phyloP scores from a whole-genome alignment of 37 sponge, comb jelly and placozoan species.

The Petrosia ficiformis region DNA sequence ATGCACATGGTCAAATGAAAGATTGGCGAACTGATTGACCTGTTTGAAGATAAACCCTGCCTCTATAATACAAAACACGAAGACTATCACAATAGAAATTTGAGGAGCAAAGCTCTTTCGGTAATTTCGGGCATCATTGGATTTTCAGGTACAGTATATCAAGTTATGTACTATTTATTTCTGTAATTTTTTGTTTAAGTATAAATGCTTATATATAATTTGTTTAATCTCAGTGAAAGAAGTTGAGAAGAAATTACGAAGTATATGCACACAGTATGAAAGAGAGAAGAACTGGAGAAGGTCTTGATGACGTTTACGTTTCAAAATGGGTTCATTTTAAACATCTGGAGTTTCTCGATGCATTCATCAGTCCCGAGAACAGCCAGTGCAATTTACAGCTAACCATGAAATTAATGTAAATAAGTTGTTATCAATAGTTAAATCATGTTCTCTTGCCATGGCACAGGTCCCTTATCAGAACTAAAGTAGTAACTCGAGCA shows the following conservation, averaged over 20 bases:
- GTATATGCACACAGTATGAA: background rate
- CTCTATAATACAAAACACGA: background rate
- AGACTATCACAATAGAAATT: background rate
- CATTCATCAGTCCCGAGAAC: background rate
- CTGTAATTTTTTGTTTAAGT: background rate
- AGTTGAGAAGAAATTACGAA: background rate
- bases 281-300: constrained; percentile 2
- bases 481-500: background rate
- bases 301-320: constrained; percentile 1
- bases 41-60: background rate
- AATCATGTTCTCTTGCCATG: constrained; percentile 7
- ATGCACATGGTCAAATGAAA: background rate
- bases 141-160: background rate
- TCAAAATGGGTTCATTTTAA: background rate
- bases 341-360: background rate
- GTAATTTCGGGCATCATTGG: background rate
- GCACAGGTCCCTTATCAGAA: background rate
- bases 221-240: background rate
- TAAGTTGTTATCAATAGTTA: background rate
- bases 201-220: background rate
- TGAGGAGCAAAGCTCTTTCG: background rate
- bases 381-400: background rate
- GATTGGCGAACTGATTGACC: background rate
- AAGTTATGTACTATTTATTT: background rate
- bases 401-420: background rate